Percentiles rank a stretch among this genome's conserved stretches.
phyloP scores from a whole-genome alignment of 2,888 invertebrate species.

The Cantharis rufa region DNA sequence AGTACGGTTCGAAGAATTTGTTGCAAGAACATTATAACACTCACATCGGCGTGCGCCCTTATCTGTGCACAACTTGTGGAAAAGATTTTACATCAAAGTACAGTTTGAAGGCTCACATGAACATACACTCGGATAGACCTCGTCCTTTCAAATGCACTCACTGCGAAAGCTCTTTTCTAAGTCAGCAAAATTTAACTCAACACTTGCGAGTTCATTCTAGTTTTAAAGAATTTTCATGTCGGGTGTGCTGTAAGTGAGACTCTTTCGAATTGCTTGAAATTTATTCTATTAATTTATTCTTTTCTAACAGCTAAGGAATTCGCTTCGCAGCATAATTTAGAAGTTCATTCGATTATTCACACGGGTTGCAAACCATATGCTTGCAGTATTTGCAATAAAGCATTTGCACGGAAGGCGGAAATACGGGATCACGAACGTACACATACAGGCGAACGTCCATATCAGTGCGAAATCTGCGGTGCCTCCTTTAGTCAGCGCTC shows the following conservation, averaged over 20 bases:
- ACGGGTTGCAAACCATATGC: conserved; percentile 73
- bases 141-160: conserved; percentile 70
- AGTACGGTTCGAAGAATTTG: conserved; percentile 69
- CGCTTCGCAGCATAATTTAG: conserved; percentile 74
- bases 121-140: conserved; percentile 71
- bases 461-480: conserved; percentile 74
- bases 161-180: conserved; percentile 75
- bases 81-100: conserved; percentile 82
- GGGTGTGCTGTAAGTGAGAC: conserved; percentile 65
- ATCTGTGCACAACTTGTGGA: conserved; percentile 66
- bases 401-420: conserved; percentile 76
- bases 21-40: conserved; percentile 74
- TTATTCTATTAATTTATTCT: too few relatives aligned
- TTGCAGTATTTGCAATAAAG: conserved; percentile 72
- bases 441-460: conserved; percentile 82
- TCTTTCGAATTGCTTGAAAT: background rate
- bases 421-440: conserved; percentile 80
- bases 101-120: conserved; percentile 74
- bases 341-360: conserved; percentile 80
- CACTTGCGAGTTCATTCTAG: conserved; percentile 76
- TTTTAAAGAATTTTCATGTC: conserved; percentile 70
- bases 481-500: conserved; percentile 81
- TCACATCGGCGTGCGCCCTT: conserved; percentile 71
- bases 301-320: conserved; percentile 67
- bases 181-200: conserved; percentile 74